These are phyloP conservation scores for Drosophila sechellia DNA, from an alignment of 1,140 invertebrate genomes.

Conservation along the genomic window DNA sequence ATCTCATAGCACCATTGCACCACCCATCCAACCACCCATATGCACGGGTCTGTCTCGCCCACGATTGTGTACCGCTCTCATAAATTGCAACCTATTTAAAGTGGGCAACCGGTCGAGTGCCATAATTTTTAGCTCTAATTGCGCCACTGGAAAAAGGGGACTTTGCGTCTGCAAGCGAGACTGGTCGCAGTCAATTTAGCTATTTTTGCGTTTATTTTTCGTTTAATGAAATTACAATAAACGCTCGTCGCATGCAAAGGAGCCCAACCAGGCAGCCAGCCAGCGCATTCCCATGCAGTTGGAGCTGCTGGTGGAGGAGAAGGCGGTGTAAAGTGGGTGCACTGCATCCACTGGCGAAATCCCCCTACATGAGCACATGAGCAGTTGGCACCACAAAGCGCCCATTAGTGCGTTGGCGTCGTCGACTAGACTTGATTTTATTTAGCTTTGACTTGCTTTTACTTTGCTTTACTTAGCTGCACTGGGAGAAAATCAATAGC, in stretches of 20 bases:
- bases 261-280: neutral
- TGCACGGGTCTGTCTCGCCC: slow-evolving; percentile 27
- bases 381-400: slow-evolving; percentile 58
- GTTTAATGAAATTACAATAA: slow-evolving; percentile 82
- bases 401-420: slow-evolving; percentile 78
- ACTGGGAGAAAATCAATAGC: neutral
- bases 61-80: slow-evolving; percentile 40
- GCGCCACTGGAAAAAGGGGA: slow-evolving; percentile 52
- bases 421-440: slow-evolving; percentile 12
- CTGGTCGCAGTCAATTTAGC: slow-evolving; percentile 50
- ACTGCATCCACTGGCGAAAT: slow-evolving; percentile 27
- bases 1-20: neutral
- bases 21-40: slow-evolving; percentile 8
- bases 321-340: slow-evolving; percentile 13
- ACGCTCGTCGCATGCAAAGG: slow-evolving; percentile 68
- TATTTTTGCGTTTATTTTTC: slow-evolving; percentile 75
- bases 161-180: slow-evolving; percentile 10
- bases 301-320: no score
- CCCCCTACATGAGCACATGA: slow-evolving; percentile 43
- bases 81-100: slow-evolving; percentile 80
- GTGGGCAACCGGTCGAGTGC: slow-evolving; percentile 35
- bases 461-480: slow-evolving; percentile 35
- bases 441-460: slow-evolving; percentile 23
- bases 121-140: slow-evolving; percentile 76
- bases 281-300: slow-evolving; percentile 7